A percentile compares a stretch with the other conserved stretches of the same genome.
Evolutionary conservation across 2,113 vertebrate genomes (phyloP).

Genomic region (Calypte anna): DNA sequence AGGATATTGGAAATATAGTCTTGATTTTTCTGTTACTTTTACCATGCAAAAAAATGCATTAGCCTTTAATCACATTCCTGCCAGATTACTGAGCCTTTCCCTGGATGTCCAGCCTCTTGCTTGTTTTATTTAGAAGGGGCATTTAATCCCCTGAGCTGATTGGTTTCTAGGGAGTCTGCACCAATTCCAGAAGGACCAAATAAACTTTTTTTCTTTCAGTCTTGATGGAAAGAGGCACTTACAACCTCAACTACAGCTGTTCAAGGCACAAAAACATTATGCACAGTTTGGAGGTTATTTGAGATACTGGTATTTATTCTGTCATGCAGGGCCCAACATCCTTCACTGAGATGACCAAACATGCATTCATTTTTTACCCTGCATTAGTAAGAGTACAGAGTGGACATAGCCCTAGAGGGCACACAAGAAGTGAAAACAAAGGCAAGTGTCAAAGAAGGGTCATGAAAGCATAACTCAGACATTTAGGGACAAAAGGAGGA

Average conservation of each 20-base stretch:
- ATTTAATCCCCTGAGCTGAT: background rate
- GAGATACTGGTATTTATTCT: background rate
- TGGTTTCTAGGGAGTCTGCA: background rate
- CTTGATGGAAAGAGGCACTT: background rate
- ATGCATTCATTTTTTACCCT: too few relatives aligned
- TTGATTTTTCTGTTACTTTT: background rate
- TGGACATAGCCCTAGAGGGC: too few relatives aligned
- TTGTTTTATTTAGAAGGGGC: background rate
- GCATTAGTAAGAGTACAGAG: too few relatives aligned
- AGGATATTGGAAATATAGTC: background rate
- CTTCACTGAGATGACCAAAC: too few relatives aligned
- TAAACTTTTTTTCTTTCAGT: background rate
- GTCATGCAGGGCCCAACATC: too few relatives aligned
- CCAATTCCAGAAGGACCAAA: background rate
- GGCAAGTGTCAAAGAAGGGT: too few relatives aligned
- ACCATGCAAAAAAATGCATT: background rate
- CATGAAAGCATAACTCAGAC: too few relatives aligned
- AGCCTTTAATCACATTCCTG: background rate
- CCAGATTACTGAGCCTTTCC: background rate
- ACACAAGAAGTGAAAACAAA: too few relatives aligned
- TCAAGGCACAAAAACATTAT: background rate
- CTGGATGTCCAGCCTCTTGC: background rate
- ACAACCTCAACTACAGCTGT: background rate
- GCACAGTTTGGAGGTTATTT: background rate
- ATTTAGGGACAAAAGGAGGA: too few relatives aligned